These are phyloP conservation scores for Cydia strobilella DNA, from an alignment of 1,140 invertebrate species.

Conservation along the genomic window DNA sequence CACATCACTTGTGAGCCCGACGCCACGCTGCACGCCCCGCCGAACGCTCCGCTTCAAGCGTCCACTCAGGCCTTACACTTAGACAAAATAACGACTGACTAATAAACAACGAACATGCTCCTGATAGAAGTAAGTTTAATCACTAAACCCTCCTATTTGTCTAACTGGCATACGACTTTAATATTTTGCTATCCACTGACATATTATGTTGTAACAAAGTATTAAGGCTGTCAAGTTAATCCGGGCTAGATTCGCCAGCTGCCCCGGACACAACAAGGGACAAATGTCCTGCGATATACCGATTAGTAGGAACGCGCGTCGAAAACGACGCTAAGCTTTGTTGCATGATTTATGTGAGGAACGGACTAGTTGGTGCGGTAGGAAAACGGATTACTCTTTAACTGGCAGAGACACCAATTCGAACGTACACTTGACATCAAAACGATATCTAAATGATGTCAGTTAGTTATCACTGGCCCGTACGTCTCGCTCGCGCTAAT, in stretches of 20 bases:
- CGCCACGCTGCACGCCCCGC: too few relatives aligned
- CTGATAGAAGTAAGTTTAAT: too few relatives aligned
- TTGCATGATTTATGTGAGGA: not conserved
- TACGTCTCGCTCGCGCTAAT: too few relatives aligned
- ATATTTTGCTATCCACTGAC: slow-evolving; percentile 8
- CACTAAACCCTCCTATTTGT: not conserved
- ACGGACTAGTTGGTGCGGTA: not conserved
- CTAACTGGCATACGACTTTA: not conserved
- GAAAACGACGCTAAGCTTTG: not conserved
- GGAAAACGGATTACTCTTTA: not conserved
- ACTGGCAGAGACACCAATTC: too few relatives aligned
- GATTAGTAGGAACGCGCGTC: slow-evolving; percentile 6
- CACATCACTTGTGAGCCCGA: too few relatives aligned
- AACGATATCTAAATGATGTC: too few relatives aligned
- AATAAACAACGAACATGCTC: too few relatives aligned
- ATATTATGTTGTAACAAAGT: not conserved
- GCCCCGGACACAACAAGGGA: not conserved
- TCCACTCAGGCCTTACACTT: too few relatives aligned
- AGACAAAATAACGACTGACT: too few relatives aligned
- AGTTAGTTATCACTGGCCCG: too few relatives aligned
- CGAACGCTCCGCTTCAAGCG: too few relatives aligned
- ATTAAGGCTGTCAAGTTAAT: slow-evolving; percentile 16
- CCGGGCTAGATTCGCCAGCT: slow-evolving; percentile 4
- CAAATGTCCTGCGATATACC: not conserved
- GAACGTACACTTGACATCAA: too few relatives aligned